These are phyloP conservation scores for Poecilia velifera DNA, from an alignment of 2,797 vertebrate species.

Conservation along the genomic window DNA sequence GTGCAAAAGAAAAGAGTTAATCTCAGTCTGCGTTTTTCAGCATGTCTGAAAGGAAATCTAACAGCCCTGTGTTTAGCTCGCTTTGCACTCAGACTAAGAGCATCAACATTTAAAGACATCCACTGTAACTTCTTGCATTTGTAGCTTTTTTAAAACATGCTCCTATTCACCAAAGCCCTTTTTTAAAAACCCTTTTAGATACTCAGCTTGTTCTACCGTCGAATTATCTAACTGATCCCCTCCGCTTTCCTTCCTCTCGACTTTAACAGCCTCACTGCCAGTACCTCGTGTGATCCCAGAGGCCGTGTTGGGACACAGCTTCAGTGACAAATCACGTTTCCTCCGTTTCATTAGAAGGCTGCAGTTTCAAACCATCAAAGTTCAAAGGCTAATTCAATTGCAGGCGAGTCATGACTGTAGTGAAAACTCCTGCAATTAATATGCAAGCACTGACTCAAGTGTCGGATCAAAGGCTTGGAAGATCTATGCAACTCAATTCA, in stretches of 20 bases:
- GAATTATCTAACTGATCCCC: constrained; percentile 50
- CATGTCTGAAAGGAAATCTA: constrained; percentile 31
- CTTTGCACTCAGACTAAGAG: constrained; percentile 45
- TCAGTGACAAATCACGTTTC: constrained; percentile 24
- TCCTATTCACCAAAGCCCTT: background rate
- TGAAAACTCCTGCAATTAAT: background rate
- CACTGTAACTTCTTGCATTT: constrained; percentile 21
- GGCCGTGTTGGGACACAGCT: constrained; percentile 30
- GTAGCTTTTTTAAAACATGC: background rate
- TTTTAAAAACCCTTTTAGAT: constrained; percentile 13
- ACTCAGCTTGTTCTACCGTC: constrained; percentile 38
- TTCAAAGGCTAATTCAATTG: constrained; percentile 28
- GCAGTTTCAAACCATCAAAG: constrained; percentile 12
- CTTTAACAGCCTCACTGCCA: constrained; percentile 28
- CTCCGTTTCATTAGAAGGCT: constrained; percentile 17
- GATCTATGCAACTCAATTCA: background rate
- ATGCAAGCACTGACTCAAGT: background rate
- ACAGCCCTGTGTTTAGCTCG: constrained; percentile 40
- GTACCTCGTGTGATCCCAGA: constrained; percentile 36
- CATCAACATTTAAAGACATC: constrained; percentile 45
- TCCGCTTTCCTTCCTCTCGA: constrained; percentile 35
- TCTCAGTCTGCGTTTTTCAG: constrained; percentile 35
- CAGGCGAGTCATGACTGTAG: background rate
- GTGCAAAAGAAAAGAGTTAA: constrained; percentile 37
- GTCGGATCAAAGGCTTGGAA: background rate